phyloP scores from a whole-genome alignment of 2,888 invertebrate species.

The Epinotia bilunana region DNA sequence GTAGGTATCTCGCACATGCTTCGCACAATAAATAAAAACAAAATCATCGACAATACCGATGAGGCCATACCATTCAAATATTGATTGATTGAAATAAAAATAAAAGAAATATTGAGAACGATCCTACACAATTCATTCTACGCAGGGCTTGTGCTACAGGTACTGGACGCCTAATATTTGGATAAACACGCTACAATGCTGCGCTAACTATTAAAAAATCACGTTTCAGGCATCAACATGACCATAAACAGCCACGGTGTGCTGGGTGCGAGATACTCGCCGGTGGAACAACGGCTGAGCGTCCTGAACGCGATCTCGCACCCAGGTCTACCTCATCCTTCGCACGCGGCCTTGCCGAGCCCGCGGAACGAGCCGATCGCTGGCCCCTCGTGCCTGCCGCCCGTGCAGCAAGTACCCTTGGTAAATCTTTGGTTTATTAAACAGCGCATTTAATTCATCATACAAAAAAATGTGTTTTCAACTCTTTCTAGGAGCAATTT shows the following conservation, averaged over 20 bases:
- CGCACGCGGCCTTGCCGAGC: conserved; percentile 82
- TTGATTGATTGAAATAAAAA: too few relatives aligned
- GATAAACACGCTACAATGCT: not conserved
- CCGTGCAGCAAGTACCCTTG: conserved; percentile 95
- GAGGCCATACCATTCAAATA: too few relatives aligned
- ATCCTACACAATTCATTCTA: not conserved
- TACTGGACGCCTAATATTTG: not conserved
- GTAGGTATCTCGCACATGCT: too few relatives aligned
- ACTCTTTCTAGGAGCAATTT: too few relatives aligned
- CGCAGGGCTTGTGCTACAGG: not conserved
- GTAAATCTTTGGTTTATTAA: conserved; percentile 75
- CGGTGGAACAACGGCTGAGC: conserved; percentile 75
- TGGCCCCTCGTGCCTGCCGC: conserved; percentile 93
- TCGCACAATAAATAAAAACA: not conserved
- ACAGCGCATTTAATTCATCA: not conserved
- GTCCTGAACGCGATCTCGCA: conserved; percentile 74
- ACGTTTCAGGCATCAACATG: conserved; percentile 84
- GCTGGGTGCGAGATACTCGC: conserved; percentile 72
- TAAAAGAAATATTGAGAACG: not conserved
- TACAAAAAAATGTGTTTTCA: not conserved
- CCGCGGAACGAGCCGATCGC: conserved; percentile 89
- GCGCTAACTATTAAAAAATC: not conserved
- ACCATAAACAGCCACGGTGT: conserved; percentile 82
- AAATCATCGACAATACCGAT: too few relatives aligned
- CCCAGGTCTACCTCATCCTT: conserved; percentile 71